A percentile compares a stretch with the other conserved stretches of the same genome.
Conservation (phyloP, 1,140 invertebrate genomes). For the Plutomurus gul region DNA sequence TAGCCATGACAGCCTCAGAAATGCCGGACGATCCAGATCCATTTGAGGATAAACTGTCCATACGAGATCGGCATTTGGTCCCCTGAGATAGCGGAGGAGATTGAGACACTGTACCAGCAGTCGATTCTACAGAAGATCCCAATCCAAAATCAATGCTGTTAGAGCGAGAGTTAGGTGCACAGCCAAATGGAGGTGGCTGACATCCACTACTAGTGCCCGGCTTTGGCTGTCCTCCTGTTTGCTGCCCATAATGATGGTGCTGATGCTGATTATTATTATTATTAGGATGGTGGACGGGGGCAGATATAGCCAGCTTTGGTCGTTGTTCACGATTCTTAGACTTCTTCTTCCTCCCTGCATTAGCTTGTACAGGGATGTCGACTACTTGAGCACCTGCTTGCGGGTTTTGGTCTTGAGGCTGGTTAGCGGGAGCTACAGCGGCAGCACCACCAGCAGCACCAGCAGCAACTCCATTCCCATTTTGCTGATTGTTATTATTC, state of each 20-base stretch:
- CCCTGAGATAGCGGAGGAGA: neutral
- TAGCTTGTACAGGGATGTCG: conserved; percentile 7
- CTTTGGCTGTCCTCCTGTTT: neutral
- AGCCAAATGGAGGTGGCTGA: neutral
- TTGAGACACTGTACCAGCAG: neutral
- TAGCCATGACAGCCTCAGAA: conserved; percentile 20
- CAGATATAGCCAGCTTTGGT: conserved; percentile 54
- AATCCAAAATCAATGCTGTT: conserved; percentile 35
- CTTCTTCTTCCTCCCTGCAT: conserved; percentile 59
- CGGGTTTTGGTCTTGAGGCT: neutral
- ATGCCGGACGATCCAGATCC: conserved; percentile 65
- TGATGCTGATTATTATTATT: conserved; percentile 47
- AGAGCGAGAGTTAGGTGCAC: conserved; percentile 67
- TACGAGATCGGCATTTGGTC: conserved; percentile 53
- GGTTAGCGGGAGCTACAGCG: neutral
- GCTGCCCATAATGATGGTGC: neutral
- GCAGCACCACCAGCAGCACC: conserved; percentile 10
- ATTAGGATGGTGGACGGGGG: conserved; percentile 52
- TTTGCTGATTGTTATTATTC: neutral
- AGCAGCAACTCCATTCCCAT: neutral
- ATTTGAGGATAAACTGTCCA: conserved; percentile 70
- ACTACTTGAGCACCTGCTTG: conserved; percentile 29
- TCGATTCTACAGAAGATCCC: conserved; percentile 16
- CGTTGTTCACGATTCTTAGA: conserved; percentile 58
- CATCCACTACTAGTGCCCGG: conserved; percentile 59